Evolutionary conservation across 92 coral and sea anemone species (phyloP), one percentile per base, ranked within the genome.

Genomic region (Phenganax stokvisi): DNA sequence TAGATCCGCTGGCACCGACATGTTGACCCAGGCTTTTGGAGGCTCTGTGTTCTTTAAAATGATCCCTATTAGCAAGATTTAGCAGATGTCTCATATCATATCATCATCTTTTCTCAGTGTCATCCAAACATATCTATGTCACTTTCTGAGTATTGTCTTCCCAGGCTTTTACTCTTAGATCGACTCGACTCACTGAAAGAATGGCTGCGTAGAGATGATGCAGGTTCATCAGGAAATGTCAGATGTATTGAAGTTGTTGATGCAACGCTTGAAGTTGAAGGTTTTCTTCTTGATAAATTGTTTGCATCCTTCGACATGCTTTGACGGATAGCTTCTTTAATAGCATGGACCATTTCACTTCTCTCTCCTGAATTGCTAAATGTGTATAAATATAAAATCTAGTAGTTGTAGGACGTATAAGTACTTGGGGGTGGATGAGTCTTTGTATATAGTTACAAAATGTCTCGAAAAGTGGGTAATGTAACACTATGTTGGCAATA

Each of bases 301-400:
- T 76, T 84, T 6, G 90, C 80, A 7, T 93, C 98, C 30, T 90
- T 90, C 80, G 88, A 86, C 51, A 94, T 94, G 57, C 98, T 90
- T 56, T 87, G 71, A 59, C 92, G 90, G n/a, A 94, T 85, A 80
- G 97, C 89, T 51, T 94, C 97, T 82, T 91, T 94, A 72, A 94
- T 88, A 78, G 89, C 86, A 53, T 81, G 85, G 54, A 94, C 97
- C 68, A 86, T 79, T 11, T 90, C 97, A 13, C 90, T 85, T 85
- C 90, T 89, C 76, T 94, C 98, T 16, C 87, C 93, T 10, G 92
- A 89, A 58, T 91, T 85, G 67, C 98, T 93, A 85, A 15, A 60
- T 56, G 25, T 16, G 60, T 55, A 37, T 5, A 2, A 37, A 37
- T 37, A 37, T 37, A 37, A 37, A 37, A 37, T 37, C 5, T 37